phyloP scores from a whole-genome alignment of 2,888 invertebrate species.

The Meteorus cinctellus region DNA sequence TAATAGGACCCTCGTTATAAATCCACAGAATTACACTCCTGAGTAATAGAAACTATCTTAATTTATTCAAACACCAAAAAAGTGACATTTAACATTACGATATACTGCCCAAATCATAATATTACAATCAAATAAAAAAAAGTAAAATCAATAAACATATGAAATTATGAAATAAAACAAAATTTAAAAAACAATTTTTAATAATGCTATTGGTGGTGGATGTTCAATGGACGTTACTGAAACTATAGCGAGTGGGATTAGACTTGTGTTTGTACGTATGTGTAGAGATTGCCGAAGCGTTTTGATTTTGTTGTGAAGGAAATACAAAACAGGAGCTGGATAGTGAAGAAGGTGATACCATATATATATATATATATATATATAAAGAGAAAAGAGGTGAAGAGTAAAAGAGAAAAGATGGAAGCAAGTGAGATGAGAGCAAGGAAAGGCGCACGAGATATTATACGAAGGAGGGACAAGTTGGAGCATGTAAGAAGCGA shows the following conservation, averaged over 20 bases:
- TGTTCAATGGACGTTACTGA: neutral
- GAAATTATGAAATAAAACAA: neutral
- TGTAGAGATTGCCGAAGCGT: neutral
- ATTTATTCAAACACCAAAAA: too few species aligned
- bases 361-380: neutral
- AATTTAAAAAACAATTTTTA: neutral
- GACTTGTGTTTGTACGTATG: neutral
- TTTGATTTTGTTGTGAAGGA: neutral
- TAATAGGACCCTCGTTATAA: too few species aligned
- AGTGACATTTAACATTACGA: too few species aligned
- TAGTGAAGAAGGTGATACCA: neutral
- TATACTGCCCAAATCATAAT: too few species aligned
- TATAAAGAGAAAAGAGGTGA: neutral
- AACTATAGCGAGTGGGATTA: neutral
- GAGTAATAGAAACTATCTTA: too few species aligned
- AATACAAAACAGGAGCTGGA: constrained; percentile 16
- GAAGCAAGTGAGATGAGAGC: neutral
- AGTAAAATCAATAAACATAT: neutral
- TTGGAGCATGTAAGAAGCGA: constrained; percentile 6
- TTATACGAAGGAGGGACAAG: constrained; percentile 1
- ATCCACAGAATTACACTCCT: too few species aligned
- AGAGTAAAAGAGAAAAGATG: neutral
- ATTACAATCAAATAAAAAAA: too few species aligned
- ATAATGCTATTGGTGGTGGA: neutral
- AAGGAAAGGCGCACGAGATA: neutral